These are phyloP conservation scores for Pseudococcus jackbeardsleyi DNA, from an alignment of 2,888 invertebrate genomes.

Conservation along the genomic window DNA sequence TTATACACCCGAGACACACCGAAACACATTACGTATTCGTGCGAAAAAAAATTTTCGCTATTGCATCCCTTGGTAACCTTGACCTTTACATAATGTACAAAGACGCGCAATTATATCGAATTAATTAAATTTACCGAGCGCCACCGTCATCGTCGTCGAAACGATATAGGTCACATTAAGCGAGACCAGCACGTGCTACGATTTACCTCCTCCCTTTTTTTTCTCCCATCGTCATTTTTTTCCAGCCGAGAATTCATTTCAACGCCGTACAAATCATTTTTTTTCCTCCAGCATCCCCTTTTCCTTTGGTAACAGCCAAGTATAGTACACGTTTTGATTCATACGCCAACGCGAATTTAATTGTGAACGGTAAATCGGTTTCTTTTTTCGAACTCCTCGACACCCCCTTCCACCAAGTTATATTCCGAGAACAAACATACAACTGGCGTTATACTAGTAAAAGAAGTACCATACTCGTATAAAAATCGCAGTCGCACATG, in stretches of 20 bases:
- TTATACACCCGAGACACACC: not conserved
- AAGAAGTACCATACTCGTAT: not conserved
- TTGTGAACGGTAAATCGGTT: constrained; percentile 38
- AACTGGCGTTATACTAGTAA: not conserved
- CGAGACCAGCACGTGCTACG: constrained; percentile 13
- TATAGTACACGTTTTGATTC: not conserved
- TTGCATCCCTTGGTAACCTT: not conserved
- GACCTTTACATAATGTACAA: not conserved
- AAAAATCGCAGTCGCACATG: not conserved
- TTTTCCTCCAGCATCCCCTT: not conserved
- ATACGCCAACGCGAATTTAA: constrained; percentile 21
- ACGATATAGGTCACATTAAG: constrained; percentile 24
- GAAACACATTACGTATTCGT: constrained; percentile 4
- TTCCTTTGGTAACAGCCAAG: not conserved
- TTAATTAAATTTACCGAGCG: constrained; percentile 31
- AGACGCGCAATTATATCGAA: constrained; percentile 35
- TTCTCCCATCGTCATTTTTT: not conserved
- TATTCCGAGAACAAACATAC: not conserved
- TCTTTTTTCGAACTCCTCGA: not conserved
- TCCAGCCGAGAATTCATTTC: not conserved
- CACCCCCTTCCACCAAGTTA: not conserved
- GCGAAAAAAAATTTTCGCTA: not conserved
- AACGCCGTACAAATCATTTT: constrained; percentile 20
- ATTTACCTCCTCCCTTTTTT: not conserved
- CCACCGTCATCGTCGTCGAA: not conserved